These are phyloP conservation scores for Cheilosia urbana DNA, from an alignment of 2,888 invertebrate species.

Conservation along the genomic window DNA sequence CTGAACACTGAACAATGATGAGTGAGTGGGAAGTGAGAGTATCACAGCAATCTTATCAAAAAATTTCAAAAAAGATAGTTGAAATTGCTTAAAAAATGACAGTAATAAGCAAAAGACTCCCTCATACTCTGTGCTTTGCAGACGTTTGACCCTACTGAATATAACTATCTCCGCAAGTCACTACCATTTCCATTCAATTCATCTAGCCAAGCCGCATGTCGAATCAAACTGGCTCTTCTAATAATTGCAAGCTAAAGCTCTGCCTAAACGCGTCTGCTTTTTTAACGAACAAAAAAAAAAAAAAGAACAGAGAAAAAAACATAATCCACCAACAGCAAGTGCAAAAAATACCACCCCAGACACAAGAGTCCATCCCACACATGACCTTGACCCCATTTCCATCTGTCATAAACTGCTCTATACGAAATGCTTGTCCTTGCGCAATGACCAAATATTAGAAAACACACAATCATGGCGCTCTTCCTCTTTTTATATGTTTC, in stretches of 20 bases:
- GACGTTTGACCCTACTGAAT: too few relatives aligned
- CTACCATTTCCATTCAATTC: too few relatives aligned
- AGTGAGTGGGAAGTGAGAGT: too few relatives aligned
- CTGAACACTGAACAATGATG: too few relatives aligned
- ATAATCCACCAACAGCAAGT: neutral
- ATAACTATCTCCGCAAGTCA: too few relatives aligned
- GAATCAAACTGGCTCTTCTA: neutral
- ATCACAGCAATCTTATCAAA: too few relatives aligned
- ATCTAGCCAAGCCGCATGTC: too few relatives aligned
- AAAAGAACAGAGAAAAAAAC: neutral
- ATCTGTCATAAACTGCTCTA: slow-evolving; percentile 26
- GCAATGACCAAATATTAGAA: slow-evolving; percentile 50
- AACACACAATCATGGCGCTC: slow-evolving; percentile 23
- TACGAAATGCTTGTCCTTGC: slow-evolving; percentile 50
- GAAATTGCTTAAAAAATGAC: too few relatives aligned
- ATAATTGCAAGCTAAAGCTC: slow-evolving; percentile 23
- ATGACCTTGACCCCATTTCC: slow-evolving; percentile 73
- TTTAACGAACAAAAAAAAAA: too few relatives aligned
- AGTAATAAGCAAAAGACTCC: too few relatives aligned
- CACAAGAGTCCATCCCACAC: slow-evolving; percentile 29
- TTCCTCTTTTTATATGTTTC: neutral
- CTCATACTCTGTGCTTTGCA: too few relatives aligned
- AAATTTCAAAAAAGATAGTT: too few relatives aligned
- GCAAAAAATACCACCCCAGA: neutral
- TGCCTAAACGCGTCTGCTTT: neutral